Evolutionary conservation across 2,113 vertebrate genomes (phyloP).

Genomic region (human): DNA sequence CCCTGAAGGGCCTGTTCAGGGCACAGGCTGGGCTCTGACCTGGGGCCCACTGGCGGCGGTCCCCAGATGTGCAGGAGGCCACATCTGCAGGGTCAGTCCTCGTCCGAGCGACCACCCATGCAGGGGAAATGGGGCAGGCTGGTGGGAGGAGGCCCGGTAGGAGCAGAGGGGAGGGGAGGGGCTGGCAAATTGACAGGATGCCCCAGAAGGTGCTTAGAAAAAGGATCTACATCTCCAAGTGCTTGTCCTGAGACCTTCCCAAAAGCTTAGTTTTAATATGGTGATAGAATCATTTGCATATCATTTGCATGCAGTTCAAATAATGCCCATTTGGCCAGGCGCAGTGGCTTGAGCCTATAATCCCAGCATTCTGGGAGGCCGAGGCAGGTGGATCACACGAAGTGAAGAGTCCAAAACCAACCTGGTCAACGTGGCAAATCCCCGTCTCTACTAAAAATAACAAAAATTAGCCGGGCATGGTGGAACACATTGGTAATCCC

Average conservation of each 20-base stretch:
- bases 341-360: too few species aligned
- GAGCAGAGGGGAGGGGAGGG: too few species aligned
- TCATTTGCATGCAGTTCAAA: not conserved
- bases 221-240: not conserved
- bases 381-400: fast-evolving
- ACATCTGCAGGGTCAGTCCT: fast-evolving
- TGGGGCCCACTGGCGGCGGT: not conserved
- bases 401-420: too few species aligned
- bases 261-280: not conserved
- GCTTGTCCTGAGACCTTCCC: not conserved
- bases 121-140: not conserved
- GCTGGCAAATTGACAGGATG: not conserved
- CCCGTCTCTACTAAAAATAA: too few species aligned
- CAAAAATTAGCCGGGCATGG: too few species aligned
- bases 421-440: too few species aligned
- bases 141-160: fast-evolving
- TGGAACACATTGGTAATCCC: too few species aligned
- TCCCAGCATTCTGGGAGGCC: too few species aligned
- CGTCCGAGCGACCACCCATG: fast-evolving
- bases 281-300: not conserved
- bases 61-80: not conserved
- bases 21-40: not conserved
- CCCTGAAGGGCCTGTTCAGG: not conserved
- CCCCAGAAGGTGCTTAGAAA: not conserved
- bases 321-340: not conserved